phyloP scores from a whole-genome alignment of 2,797 vertebrate species.

The Mus minutoides region DNA sequence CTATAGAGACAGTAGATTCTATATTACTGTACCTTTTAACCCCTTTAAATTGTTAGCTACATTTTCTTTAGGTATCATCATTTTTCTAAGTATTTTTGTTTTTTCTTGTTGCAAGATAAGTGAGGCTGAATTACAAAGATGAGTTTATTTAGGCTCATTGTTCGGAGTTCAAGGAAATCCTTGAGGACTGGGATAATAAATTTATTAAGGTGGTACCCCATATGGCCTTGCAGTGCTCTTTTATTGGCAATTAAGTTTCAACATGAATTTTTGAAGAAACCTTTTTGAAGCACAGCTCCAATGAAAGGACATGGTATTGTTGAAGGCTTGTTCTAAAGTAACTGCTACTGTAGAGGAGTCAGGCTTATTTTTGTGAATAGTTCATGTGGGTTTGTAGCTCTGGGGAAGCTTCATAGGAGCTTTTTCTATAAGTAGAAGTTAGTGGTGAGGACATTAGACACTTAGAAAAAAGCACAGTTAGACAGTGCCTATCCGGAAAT shows the following conservation, averaged over 20 bases:
- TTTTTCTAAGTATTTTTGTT: conserved; percentile 28
- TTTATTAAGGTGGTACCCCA: not conserved
- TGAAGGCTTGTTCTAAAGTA: not conserved
- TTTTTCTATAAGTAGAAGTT: conserved; percentile 25
- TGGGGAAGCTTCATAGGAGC: not conserved
- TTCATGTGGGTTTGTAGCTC: not conserved
- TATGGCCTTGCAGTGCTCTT: not conserved
- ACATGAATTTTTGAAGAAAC: not conserved
- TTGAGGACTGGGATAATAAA: not conserved
- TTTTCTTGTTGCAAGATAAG: not conserved
- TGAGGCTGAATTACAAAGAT: not conserved
- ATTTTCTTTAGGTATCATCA: not conserved
- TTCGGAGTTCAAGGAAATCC: not conserved
- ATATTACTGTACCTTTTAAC: not conserved
- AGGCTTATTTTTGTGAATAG: not conserved
- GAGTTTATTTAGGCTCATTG: not conserved
- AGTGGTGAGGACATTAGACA: not conserved
- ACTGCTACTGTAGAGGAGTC: not conserved
- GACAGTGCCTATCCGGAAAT: not conserved
- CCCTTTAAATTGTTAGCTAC: not conserved
- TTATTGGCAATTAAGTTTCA: not conserved
- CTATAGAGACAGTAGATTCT: not conserved
- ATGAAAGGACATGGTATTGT: not conserved
- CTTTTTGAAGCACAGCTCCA: not conserved
- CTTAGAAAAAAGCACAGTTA: not conserved